A percentile compares a stretch with the other conserved stretches of the same genome.
phyloP scores from a whole-genome alignment of 2,888 invertebrate genomes.

The Anarsia innoxiella region DNA sequence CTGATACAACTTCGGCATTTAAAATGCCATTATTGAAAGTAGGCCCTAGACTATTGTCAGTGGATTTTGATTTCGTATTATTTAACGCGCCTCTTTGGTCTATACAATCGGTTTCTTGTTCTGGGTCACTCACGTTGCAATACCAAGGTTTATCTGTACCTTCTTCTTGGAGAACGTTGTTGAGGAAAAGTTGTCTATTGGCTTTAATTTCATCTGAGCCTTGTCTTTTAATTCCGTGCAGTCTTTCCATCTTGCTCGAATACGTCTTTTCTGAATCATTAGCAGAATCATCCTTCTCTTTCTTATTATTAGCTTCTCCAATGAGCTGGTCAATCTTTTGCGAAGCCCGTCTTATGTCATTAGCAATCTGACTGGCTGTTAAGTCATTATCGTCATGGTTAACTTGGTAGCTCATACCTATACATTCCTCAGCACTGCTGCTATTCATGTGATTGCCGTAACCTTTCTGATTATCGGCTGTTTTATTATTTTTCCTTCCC shows the following conservation, averaged over 20 bases:
- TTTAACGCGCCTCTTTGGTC: conserved; percentile 47
- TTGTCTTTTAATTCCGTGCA: conserved; percentile 73
- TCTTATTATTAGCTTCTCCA: conserved; percentile 55
- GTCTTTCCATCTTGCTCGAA: conserved; percentile 72
- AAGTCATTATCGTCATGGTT: conserved; percentile 73
- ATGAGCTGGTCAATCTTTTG: conserved; percentile 73
- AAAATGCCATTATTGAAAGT: conserved; percentile 44
- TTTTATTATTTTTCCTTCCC: conserved; percentile 60
- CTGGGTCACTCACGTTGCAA: conserved; percentile 68
- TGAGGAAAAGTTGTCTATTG: conserved; percentile 60
- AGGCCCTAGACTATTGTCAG: conserved; percentile 48
- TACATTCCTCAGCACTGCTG: conserved; percentile 65
- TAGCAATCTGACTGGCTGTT: conserved; percentile 71
- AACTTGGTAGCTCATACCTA: conserved; percentile 67
- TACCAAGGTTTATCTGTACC: conserved; percentile 67
- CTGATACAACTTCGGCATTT: conserved; percentile 51
- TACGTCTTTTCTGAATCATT: conserved; percentile 67
- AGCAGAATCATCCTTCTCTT: conserved; percentile 39
- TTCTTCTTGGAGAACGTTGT: conserved; percentile 60
- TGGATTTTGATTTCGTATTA: conserved; percentile 51
- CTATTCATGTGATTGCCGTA: conserved; percentile 54
- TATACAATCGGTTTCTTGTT: conserved; percentile 59
- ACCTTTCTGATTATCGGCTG: conserved; percentile 49
- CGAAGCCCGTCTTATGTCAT: conserved; percentile 73
- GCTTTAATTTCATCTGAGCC: conserved; percentile 66